phyloP scores from a whole-genome alignment of 1,140 invertebrate genomes.

The Procambarus virginalis region DNA sequence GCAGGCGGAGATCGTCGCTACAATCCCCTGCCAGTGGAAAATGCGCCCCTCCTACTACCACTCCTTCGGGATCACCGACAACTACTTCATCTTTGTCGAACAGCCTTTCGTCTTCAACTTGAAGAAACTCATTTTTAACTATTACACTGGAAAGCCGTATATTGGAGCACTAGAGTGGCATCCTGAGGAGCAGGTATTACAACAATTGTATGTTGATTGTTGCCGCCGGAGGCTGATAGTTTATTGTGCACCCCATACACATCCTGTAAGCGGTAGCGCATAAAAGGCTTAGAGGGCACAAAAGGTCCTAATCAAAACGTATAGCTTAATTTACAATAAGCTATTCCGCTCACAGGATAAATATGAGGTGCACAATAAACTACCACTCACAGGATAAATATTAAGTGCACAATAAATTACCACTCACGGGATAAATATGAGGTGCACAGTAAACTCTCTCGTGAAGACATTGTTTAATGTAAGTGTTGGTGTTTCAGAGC shows the following conservation, averaged over 20 bases:
- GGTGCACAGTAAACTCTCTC: background rate
- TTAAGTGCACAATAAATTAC: too few relatives aligned
- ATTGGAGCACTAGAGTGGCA: constrained; percentile 37
- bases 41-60: constrained; percentile 75
- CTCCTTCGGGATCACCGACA: constrained; percentile 78
- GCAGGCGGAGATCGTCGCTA: constrained; percentile 70
- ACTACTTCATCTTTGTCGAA: constrained; percentile 77
- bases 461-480: background rate
- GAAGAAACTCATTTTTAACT: constrained; percentile 50
- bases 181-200: constrained; percentile 28
- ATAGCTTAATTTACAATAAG: too few relatives aligned
- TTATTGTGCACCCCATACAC: too few relatives aligned
- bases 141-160: constrained; percentile 25
- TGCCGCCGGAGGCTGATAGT: too few relatives aligned
- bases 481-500: constrained; percentile 32
- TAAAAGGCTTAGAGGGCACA: too few relatives aligned
- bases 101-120: constrained; percentile 72
- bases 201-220: too few relatives aligned
- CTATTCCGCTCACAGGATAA: too few relatives aligned
- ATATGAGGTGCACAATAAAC: too few relatives aligned
- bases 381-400: too few relatives aligned
- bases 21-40: constrained; percentile 72
- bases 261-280: too few relatives aligned
- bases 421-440: too few relatives aligned
- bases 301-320: too few relatives aligned